Evolutionary conservation across 1,140 invertebrate genomes (phyloP).

Genomic region (Habropoda laboriosa): DNA sequence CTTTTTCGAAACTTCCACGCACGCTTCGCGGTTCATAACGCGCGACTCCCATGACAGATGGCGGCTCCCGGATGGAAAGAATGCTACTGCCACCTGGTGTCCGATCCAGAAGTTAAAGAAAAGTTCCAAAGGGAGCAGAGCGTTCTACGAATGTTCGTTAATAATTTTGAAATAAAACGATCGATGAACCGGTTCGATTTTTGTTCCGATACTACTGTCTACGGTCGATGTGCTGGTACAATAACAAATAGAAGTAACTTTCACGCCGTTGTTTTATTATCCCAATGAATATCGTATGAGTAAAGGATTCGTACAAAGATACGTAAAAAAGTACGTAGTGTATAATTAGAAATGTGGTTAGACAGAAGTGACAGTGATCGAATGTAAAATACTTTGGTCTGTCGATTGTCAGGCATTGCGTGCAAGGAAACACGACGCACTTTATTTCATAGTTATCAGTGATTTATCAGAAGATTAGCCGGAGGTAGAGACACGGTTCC

Average conservation of each 20-base stretch:
- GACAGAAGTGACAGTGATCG: constrained; percentile 1
- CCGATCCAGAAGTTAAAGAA: background rate
- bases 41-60: constrained; percentile 45
- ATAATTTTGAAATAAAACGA: background rate
- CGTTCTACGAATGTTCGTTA: background rate
- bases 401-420: background rate
- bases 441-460: constrained; percentile 28
- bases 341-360: background rate
- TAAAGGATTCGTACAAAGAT: background rate
- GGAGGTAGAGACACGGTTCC: constrained; percentile 83
- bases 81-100: constrained; percentile 40
- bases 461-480: constrained; percentile 64
- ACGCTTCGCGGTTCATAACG: constrained; percentile 49
- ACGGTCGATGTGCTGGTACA: background rate
- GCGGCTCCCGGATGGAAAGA: constrained; percentile 18
- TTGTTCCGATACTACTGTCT: background rate
- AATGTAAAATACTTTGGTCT: background rate
- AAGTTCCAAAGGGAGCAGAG: background rate
- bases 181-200: no score
- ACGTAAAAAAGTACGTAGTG: background rate
- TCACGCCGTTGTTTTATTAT: background rate
- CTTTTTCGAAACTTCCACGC: constrained; percentile 71
- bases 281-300: background rate
- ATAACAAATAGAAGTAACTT: background rate
- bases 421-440: background rate